These are phyloP conservation scores for Rhimphoctona megacephalus DNA, from an alignment of 2,888 invertebrate genomes.

Conservation along the genomic window DNA sequence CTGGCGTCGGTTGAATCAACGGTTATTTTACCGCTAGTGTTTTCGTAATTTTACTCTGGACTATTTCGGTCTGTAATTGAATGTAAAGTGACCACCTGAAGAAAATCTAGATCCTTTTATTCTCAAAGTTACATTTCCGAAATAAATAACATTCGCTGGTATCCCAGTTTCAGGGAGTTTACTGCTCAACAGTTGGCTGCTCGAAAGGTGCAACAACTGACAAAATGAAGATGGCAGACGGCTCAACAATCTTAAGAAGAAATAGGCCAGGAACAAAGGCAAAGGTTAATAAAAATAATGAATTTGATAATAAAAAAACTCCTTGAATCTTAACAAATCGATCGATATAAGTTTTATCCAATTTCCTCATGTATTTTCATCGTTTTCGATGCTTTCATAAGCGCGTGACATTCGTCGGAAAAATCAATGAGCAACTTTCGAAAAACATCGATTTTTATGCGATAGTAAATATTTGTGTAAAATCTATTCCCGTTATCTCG, in stretches of 20 bases:
- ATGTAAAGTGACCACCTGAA: neutral
- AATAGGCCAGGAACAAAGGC: conserved; percentile 97
- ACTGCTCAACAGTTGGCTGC: conserved; percentile 24
- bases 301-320: conserved; percentile 19
- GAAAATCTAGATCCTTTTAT: neutral
- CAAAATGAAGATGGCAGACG: conserved; percentile 94
- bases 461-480: conserved; percentile 50
- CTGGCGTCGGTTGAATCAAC: neutral
- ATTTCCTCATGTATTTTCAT: conserved; percentile 23
- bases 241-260: conserved; percentile 92
- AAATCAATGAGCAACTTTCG: conserved; percentile 70
- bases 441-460: conserved; percentile 45
- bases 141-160: neutral
- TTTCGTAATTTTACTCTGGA: neutral
- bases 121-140: neutral
- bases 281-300: conserved; percentile 87
- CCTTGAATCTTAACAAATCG: neutral
- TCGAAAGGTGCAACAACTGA: conserved; percentile 70
- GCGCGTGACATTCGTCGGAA: conserved; percentile 59
- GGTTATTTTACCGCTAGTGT: neutral
- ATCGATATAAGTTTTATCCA: conserved; percentile 22
- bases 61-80: neutral
- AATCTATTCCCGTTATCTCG: conserved; percentile 9
- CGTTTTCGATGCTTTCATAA: conserved; percentile 14
- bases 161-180: conserved; percentile 1